phyloP scores from a whole-genome alignment of 1,140 invertebrate genomes.

The Drosophila neocordata region DNA sequence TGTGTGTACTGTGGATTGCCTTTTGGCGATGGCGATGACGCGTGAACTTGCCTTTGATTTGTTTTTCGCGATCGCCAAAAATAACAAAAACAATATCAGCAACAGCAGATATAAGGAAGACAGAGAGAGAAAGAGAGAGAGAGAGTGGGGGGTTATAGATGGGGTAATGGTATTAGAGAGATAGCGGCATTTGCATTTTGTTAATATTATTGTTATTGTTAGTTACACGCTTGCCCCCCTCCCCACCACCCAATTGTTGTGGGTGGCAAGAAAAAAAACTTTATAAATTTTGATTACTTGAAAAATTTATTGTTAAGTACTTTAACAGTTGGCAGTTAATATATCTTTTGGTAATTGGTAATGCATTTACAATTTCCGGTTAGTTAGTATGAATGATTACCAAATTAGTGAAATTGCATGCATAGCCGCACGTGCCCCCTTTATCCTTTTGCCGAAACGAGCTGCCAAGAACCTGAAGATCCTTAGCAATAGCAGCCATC shows the following conservation, averaged over 20 bases:
- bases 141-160: no score
- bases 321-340: no score
- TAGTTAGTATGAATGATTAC: slow-evolving; percentile 32
- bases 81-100: slow-evolving; percentile 43
- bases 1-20: slow-evolving; percentile 21
- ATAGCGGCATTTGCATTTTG: slow-evolving; percentile 41
- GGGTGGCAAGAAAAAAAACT: no score
- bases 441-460: slow-evolving; percentile 16
- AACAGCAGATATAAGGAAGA: neutral
- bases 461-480: slow-evolving; percentile 21
- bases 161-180: neutral
- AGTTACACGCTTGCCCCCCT: slow-evolving; percentile 33
- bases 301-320: no score
- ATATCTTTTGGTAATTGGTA: neutral
- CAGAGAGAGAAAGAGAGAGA: neutral
- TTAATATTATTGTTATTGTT: slow-evolving; percentile 49
- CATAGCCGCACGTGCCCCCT: slow-evolving; percentile 58
- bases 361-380: slow-evolving; percentile 37
- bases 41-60: slow-evolving; percentile 79
- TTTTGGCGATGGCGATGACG: slow-evolving; percentile 57
- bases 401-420: slow-evolving; percentile 42
- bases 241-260: neutral
- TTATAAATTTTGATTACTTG: no score
- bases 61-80: slow-evolving; percentile 63
- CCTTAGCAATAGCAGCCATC: slow-evolving; percentile 3